These are phyloP conservation scores for Nerophis lumbriciformis DNA, from an alignment of 2,113 vertebrate genomes.

Conservation along the genomic window DNA sequence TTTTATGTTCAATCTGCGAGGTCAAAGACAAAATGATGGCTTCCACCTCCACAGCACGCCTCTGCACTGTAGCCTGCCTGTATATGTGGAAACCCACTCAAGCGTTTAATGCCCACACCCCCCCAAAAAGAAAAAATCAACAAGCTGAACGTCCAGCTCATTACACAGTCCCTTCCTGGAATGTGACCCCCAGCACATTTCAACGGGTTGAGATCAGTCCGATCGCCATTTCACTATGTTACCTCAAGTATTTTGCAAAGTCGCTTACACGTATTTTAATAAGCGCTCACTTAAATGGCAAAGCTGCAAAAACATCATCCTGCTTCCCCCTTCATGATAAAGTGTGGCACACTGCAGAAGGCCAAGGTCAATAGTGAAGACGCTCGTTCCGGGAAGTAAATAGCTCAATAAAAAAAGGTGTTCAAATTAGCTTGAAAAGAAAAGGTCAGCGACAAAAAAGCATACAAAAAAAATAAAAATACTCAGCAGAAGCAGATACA, in stretches of 20 bases:
- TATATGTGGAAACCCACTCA: background rate
- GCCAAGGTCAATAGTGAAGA: slow-evolving; percentile 1
- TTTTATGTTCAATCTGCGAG: slow-evolving; percentile 2
- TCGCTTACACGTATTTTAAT: too few relatives aligned
- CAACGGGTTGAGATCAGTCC: too few relatives aligned
- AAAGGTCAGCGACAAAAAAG: background rate
- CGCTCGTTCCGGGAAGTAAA: background rate
- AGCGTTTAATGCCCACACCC: background rate
- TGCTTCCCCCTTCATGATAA: background rate
- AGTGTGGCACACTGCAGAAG: background rate
- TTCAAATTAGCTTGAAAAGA: background rate
- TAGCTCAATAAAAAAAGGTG: background rate
- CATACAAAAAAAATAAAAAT: background rate
- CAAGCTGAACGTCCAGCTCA: background rate
- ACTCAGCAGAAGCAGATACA: too few relatives aligned
- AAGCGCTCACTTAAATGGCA: background rate
- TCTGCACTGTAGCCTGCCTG: slow-evolving; percentile 1
- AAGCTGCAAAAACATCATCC: background rate
- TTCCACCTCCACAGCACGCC: slow-evolving; percentile 4
- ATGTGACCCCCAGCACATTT: background rate
- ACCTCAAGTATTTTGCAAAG: too few relatives aligned
- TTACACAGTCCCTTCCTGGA: background rate
- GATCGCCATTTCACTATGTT: too few relatives aligned
- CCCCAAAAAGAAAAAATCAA: background rate
- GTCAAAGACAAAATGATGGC: slow-evolving; percentile 9